Base-by-base conservation (phyloP, 2,797 vertebrate species). In the Eurystomus glaucurus region DNA sequence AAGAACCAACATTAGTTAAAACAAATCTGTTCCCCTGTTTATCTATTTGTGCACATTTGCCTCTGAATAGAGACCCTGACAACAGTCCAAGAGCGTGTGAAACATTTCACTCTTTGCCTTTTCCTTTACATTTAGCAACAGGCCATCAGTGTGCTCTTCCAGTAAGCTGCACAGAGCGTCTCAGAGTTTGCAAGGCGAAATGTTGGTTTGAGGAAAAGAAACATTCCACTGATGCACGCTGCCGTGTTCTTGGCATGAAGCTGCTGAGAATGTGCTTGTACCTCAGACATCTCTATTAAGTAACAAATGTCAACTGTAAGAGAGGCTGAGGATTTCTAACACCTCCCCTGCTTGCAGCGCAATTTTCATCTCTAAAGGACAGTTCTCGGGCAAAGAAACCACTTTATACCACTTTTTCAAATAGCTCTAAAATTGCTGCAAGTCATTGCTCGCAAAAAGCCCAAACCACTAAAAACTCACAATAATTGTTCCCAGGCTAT, bases 281-380 rank as follows among this genome's bases (percentile, higher is more conserved):
- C 62, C 54, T 79, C 80, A 92, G 74, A 85, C 46, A 43, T 74
- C 43, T 91, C 85, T 62, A 65, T 41, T 71, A 92, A 94, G 39
- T 46, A 92, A 76, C 51, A 93, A 79, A 92, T 8, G 39, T 54
- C 88, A 94, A 64, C 54, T 85, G 46, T 66, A 51, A 64, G 92
- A 90, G 46, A 87, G 14, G 66, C 17, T 85, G 37, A 89, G 51
- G 50, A 81, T 61, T 85, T 75, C 41, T 69, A 95, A 91, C 45
- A 75, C 26, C 45, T 65, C 18, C 22, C 3, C 4, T 4, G n/a
- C 90, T 78, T 75, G 61, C 65, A 72, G 65, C 52, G 81, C 20
- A 68, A 51, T 72, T 97, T 76, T 83, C 60, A 88, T 93, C 39
- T 77, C 54, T 68, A 91, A 85, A 83, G 51, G 82, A 50, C 86